phyloP scores from a whole-genome alignment of 2,113 vertebrate genomes.

The Bos javanicus region DNA sequence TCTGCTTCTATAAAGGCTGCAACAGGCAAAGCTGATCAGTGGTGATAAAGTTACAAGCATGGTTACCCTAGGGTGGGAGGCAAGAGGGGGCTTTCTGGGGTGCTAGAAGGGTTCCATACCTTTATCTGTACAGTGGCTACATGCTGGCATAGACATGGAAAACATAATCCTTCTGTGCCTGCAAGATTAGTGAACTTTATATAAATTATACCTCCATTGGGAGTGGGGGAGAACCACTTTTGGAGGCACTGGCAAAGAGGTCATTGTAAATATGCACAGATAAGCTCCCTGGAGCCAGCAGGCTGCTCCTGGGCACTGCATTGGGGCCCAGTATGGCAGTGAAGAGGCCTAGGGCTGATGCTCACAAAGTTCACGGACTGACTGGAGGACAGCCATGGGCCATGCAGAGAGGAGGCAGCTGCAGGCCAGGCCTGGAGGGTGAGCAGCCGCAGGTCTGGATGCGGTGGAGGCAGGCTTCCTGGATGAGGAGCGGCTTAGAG shows the following conservation, averaged over 20 bases:
- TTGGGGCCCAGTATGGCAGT: not conserved
- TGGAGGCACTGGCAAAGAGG: not conserved
- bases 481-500: not conserved
- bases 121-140: not conserved
- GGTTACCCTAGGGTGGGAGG: not conserved
- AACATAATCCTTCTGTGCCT: not conserved
- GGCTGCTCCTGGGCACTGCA: not conserved
- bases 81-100: not conserved
- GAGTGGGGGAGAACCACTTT: not conserved
- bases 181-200: not conserved
- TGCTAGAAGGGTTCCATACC: not conserved
- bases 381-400: not conserved
- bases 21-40: not conserved
- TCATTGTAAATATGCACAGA: not conserved
- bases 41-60: not conserved
- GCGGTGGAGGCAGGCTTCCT: not conserved
- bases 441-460: not conserved
- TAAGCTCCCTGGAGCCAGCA: not conserved
- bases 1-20: not conserved
- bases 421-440: not conserved
- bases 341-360: not conserved
- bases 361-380: not conserved
- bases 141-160: not conserved
- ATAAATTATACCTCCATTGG: not conserved
- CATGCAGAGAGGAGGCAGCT: not conserved